Base-by-base conservation (phyloP, 2,888 invertebrate species). In the Apodemia duryi region DNA sequence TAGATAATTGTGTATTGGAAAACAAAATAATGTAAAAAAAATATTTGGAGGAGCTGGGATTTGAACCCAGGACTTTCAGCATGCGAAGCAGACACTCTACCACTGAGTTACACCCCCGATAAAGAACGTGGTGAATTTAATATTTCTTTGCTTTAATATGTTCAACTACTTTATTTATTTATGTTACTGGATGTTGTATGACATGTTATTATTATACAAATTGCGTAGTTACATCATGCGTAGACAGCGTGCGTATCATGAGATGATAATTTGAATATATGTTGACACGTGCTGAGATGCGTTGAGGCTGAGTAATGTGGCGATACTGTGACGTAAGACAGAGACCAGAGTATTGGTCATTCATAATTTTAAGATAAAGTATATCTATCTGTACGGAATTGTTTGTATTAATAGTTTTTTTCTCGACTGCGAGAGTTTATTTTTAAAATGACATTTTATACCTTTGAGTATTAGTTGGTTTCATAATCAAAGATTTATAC, bases 51-150 rank as follows among this genome's bases (percentile, higher is more conserved):
- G 88, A 92, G 92, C 92, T 92, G 93, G 93, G 93, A 93, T 93
- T 93, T 93, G 93, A 93, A 93, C 93, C 93, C 93, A 92, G 92
- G 93, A 93, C 93, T 93, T 93, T 93, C 93, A 93, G 93, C 93
- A 93, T 93, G 93, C 93, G 93, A 93, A 93, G 93, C 93, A 93
- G 93, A 93, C 93, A 93, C 93, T 93, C 90, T 91, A 89, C 88
- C 90, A 88, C 90, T 91, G 88, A 90, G 90, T 90, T 90, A 90
- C 89, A 90, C 83, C 89, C 90, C 90, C 89, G 75, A 49, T 61
- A 0, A 0, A 0, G 0, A 0, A 0, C 0, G 0, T 0, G 0
- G 6, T 29, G 57, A 64, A 64, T 57, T n/a, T 51, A 52, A 52
- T 10, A 21, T 29, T 38, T 3, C 38, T 11, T 38, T 63, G 1